Conservation (phyloP, 2,888 invertebrate species). For the Xanthia icteritia region DNA sequence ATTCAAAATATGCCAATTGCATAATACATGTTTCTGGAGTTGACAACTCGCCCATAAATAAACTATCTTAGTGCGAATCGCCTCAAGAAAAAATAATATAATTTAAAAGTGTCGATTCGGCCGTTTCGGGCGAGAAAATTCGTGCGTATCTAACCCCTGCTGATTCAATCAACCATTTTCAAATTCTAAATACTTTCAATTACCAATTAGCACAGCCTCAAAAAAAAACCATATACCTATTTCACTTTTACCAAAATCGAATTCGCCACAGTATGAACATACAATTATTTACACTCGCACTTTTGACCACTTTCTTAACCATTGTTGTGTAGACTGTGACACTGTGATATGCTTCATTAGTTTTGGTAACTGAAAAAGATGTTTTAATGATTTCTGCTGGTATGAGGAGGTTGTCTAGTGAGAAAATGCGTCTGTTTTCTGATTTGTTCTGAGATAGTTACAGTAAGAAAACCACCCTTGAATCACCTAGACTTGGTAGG, state of each 20-base stretch:
- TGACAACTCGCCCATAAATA: no score
- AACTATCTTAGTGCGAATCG: no score
- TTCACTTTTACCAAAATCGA: constrained; percentile 57
- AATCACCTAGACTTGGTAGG: background rate
- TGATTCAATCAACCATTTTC: background rate
- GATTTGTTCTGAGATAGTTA: no score
- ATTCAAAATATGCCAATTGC: no score
- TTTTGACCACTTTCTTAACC: constrained; percentile 52
- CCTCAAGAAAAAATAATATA: no score
- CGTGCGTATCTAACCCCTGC: no score
- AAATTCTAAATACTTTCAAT: no score
- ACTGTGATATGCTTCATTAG: constrained; percentile 15
- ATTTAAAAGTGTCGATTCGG: no score
- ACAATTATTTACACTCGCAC: constrained; percentile 65
- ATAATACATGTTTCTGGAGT: no score
- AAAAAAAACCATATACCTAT: constrained; percentile 14
- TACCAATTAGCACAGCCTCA: background rate
- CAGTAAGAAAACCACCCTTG: no score
- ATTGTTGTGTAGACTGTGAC: constrained; percentile 32
- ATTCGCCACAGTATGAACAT: constrained; percentile 36
- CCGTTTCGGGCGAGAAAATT: no score
- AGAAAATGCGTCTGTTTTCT: background rate
- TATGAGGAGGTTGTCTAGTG: no score
- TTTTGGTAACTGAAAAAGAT: constrained; percentile 20
- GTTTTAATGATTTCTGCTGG: constrained; percentile 1